Evolutionary conservation across 2,113 vertebrate genomes (phyloP).

Genomic region (Macaca mulatta): DNA sequence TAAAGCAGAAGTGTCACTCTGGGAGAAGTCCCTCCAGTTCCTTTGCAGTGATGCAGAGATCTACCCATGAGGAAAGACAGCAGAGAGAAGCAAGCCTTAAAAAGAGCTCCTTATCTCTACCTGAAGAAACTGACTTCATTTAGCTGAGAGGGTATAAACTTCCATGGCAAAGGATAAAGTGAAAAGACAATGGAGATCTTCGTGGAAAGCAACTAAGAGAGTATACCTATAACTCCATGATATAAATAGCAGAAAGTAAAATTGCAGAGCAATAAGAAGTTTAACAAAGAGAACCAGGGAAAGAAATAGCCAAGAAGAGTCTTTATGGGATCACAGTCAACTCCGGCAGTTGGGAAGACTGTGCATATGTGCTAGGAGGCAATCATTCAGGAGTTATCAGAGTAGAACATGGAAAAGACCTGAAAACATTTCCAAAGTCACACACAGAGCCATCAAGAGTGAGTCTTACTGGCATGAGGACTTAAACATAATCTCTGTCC

Average conservation of each 20-base stretch:
- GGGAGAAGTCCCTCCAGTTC: neutral
- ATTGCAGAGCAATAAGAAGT: neutral
- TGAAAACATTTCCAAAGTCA: neutral
- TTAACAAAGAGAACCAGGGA: neutral
- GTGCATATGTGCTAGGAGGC: rapidly evolving
- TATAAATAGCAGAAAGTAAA: neutral
- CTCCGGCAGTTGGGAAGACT: neutral
- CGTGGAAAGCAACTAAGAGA: neutral
- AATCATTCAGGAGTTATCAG: neutral
- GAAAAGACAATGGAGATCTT: neutral
- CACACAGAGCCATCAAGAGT: neutral
- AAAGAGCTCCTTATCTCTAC: neutral
- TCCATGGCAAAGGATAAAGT: neutral
- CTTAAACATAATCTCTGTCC: neutral
- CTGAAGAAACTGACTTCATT: neutral
- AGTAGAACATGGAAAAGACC: neutral
- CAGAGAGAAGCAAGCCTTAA: neutral
- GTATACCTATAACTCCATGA: neutral
- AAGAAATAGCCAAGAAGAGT: neutral
- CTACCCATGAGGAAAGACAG: rapidly evolving
- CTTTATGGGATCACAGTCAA: neutral
- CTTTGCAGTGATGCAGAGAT: neutral
- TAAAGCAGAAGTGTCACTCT: neutral
- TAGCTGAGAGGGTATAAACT: neutral
- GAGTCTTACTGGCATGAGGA: neutral